Evolutionary conservation across 2,113 vertebrate species (phyloP), one percentile per base, ranked within the genome.

Genomic region (Chaetorhynchus papuensis): DNA sequence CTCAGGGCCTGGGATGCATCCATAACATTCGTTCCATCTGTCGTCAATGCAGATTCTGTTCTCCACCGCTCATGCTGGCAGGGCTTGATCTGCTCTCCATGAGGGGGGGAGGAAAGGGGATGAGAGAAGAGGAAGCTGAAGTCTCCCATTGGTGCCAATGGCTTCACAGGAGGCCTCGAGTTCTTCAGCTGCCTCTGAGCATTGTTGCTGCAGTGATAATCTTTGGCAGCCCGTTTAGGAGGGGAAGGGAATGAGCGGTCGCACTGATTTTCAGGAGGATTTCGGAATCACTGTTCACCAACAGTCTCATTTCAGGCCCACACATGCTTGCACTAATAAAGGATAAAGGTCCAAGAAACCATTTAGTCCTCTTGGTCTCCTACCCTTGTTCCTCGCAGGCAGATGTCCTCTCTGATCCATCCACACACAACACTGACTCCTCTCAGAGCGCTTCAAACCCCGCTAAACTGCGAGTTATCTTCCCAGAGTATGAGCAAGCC

Each of bases 1-100:
- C 83, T 87, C 77, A 11, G 37, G 93, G 93, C 77, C 94, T 93
- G 94, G 95, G 91, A 95, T 96, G 93, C 87, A 76, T 95, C 91
- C 87, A 82, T 95, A 92, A 79, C 95, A 96, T 96, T 97, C 21
- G 89, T 96, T 97, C 95, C 96, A 94, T 97, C 96, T 97, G 93
- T 96, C 69, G 44, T 95, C 95, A 86, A 81, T 22, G 89, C 72
- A 76, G 95, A 95, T 95, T 94, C 91, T 84, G 74, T 87, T 95
- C 91, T 92, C 57, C 88, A 70, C 85, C 0, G 16, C 94, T 80
- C 31, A 10, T 3, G 69, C 30, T 96, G 94, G 94, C 93, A 95
- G 91, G 52, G 65, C 53, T 94, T 31, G 81, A 84, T 81, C 83
- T 1, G 63, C 39, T 52, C 66, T 87, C 16, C 0, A 42, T 64